A percentile compares a stretch with the other conserved stretches of the same genome.
phyloP scores from a whole-genome alignment of 1,140 invertebrate genomes.

The Muscidifurax raptorellus region DNA sequence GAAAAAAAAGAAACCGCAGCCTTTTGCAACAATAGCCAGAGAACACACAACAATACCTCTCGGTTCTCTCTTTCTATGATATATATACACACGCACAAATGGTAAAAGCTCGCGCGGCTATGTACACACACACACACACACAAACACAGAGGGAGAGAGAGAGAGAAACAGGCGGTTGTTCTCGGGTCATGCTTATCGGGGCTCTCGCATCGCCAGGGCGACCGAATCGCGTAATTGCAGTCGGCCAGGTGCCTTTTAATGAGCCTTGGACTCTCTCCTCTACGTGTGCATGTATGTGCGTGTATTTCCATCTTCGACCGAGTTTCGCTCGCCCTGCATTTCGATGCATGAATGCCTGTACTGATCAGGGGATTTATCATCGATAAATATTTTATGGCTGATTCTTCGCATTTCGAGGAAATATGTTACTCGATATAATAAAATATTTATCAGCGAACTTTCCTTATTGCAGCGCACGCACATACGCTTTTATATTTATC shows the following conservation, averaged over 20 bases:
- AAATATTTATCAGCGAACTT: background rate
- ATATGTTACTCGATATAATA: too few relatives aligned
- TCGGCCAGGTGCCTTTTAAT: background rate
- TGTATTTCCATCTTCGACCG: background rate
- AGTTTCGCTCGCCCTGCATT: constrained; percentile 12
- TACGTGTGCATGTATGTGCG: background rate
- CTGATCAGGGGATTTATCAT: background rate
- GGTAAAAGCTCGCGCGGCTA: background rate
- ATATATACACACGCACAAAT: background rate
- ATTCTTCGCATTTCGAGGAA: too few relatives aligned
- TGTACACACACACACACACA: background rate
- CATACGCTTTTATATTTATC: too few relatives aligned
- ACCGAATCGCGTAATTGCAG: constrained; percentile 46
- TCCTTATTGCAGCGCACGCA: background rate
- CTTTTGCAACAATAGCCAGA: background rate
- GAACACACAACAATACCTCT: constrained; percentile 11
- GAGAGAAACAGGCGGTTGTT: background rate
- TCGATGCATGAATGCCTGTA: background rate
- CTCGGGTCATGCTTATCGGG: constrained; percentile 45
- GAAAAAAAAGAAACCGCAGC: background rate
- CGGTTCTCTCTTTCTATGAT: background rate
- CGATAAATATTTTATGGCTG: too few relatives aligned
- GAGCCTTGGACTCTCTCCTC: background rate
- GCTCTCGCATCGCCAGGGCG: constrained; percentile 36
- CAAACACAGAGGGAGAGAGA: background rate